Base-by-base conservation (phyloP, 30 jellyfish, hydroid and myxozoan genomes). In the Cassiopea xamachana region DNA sequence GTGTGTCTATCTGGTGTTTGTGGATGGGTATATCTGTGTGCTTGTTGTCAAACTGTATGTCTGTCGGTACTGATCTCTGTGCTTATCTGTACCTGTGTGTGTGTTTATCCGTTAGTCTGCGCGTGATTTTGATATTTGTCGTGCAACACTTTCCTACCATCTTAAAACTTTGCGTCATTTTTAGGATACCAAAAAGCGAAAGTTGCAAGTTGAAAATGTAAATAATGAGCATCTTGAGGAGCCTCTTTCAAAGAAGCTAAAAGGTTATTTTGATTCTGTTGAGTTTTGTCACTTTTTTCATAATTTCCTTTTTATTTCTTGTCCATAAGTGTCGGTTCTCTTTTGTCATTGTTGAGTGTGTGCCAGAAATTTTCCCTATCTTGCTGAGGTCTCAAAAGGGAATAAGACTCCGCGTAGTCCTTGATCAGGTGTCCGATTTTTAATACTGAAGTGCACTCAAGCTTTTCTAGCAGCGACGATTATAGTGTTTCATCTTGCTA, bases 201-300 rank as follows among this genome's bases (percentile, higher is more conserved):
- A 71, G 80, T 14, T 71, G 80, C 80, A 19, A 15, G 15, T 1
- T 71, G 80, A 71, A 71, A 16, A 71, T 27, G 7, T 8, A 12
- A 55, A 43, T 14, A 71, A 80, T 8, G 12, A 62, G 51, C 46
- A 6, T 6, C 1, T 49, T 16, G 86, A 84, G 7, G 86, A 71
- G 78, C 92, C 92, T 1, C 92, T 75, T 39, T 48, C 45, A 70
- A 84, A 84, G 78, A 72, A 84, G 60, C 44, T 78, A 2, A 73
- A 47, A 85, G 93, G 93, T 76, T 10, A 19, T 39, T 60, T 61
- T 62, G 46, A 14, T 60, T 50, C 43, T 6, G 13, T 15, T 5
- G 9, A 14, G 68, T 77, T 77, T 77, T 77, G 46, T 17, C 13
- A 55, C 64, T 55, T 55, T 55, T 55, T 3, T 55, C 7, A 3